Percentiles rank a stretch among this genome's conserved stretches.
These are phyloP conservation scores for Darevskia nairensis DNA, from an alignment of 2,797 vertebrate genomes.

Conservation along the genomic window DNA sequence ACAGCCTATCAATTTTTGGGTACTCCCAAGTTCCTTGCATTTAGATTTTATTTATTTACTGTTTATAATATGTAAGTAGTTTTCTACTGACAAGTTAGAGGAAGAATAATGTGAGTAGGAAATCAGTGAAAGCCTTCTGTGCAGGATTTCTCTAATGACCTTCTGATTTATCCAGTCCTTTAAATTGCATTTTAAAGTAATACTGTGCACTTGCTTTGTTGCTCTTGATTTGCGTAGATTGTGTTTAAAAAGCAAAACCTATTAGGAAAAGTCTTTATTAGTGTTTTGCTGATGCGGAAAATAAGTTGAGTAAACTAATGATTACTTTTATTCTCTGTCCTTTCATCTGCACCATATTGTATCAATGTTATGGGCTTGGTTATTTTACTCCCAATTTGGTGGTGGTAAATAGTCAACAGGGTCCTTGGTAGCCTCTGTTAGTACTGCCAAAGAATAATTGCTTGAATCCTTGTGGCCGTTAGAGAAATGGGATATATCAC, in stretches of 20 bases:
- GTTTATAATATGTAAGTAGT: not conserved
- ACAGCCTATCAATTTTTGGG: not conserved
- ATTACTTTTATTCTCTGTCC: not conserved
- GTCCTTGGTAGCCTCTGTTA: conserved; percentile 22
- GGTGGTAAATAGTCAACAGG: not conserved
- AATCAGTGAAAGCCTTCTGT: not conserved
- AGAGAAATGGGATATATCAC: conserved; percentile 17
- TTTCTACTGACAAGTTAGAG: not conserved
- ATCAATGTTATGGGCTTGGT: not conserved
- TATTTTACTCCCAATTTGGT: conserved; percentile 2
- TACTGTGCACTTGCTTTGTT: not conserved
- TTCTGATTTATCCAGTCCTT: not conserved
- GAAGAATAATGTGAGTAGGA: not conserved
- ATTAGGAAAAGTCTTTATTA: not conserved
- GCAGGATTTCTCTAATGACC: not conserved
- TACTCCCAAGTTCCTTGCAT: not conserved
- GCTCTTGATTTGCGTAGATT: not conserved
- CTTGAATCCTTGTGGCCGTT: conserved; percentile 42
- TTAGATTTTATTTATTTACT: not conserved
- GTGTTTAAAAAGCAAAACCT: not conserved
- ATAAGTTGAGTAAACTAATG: not conserved
- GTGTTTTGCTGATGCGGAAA: conserved; percentile 1
- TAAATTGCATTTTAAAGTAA: not conserved
- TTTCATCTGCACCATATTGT: not conserved
- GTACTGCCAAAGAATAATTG: conserved; percentile 13